Conservation (phyloP, 2,797 vertebrate species). For the Myotis myotis region DNA sequence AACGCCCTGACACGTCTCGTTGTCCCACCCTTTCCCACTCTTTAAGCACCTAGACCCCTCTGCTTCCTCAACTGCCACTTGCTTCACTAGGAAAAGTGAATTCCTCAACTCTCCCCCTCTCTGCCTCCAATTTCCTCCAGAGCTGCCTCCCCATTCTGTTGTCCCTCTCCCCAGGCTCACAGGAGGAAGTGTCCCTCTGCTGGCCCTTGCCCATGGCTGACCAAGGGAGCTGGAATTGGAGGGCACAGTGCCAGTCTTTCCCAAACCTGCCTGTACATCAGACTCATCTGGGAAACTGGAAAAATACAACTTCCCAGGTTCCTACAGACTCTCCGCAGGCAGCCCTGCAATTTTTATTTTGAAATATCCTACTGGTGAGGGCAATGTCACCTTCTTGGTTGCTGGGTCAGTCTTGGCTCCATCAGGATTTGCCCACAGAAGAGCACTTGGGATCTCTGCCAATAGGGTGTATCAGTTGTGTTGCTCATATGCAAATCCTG, state of each 20-base stretch:
- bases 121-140: background rate
- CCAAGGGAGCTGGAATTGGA: background rate
- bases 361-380: no score
- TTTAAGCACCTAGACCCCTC: background rate
- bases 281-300: background rate
- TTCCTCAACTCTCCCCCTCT: background rate
- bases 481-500: background rate
- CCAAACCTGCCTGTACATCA: background rate
- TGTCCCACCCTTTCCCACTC: background rate
- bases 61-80: background rate
- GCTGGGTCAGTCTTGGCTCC: background rate
- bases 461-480: fast-evolving
- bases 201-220: background rate
- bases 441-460: background rate
- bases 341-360: background rate
- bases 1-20: fast-evolving
- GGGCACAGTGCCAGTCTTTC: background rate
- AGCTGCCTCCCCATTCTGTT: background rate
- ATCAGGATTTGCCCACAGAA: background rate
- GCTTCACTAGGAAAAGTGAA: background rate
- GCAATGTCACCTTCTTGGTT: background rate
- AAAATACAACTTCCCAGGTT: background rate
- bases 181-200: background rate
- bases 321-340: background rate
- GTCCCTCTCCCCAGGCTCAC: background rate